A percentile compares a stretch with the other conserved stretches of the same genome.
Conservation (phyloP, 1,140 invertebrate species). For the Arctopsyche grandis region DNA sequence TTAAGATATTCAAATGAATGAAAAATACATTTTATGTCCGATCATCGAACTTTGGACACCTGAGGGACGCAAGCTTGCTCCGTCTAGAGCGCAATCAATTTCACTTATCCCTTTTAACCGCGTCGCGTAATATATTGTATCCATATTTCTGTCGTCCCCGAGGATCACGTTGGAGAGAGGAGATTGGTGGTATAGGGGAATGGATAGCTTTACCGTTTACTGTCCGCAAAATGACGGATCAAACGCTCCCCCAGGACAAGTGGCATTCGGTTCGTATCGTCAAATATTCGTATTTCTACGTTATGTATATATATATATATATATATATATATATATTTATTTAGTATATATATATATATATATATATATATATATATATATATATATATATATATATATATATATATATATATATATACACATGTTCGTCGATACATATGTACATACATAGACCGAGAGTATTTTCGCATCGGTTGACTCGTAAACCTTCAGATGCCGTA, state of each 20-base stretch:
- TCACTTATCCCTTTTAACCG: no score
- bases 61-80: no score
- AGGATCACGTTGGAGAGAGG: no score
- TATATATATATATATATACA: background rate
- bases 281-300: background rate
- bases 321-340: background rate
- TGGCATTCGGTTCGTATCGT: background rate
- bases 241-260: background rate
- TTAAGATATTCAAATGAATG: no score
- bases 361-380: background rate
- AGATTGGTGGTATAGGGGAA: no score
- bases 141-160: no score
- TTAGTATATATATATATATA: background rate
- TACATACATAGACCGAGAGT: background rate
- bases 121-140: no score
- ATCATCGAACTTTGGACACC: no score
- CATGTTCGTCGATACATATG: background rate
- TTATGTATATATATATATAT: background rate
- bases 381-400: background rate
- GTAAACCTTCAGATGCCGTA: slow-evolving; percentile 7
- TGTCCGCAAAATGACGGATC: background rate
- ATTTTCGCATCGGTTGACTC: slow-evolving; percentile 25
- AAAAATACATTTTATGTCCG: no score
- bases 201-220: background rate
- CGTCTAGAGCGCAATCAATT: no score